These are phyloP conservation scores for Tachystola acroxantha DNA, from an alignment of 2,888 invertebrate species.

Conservation along the genomic window DNA sequence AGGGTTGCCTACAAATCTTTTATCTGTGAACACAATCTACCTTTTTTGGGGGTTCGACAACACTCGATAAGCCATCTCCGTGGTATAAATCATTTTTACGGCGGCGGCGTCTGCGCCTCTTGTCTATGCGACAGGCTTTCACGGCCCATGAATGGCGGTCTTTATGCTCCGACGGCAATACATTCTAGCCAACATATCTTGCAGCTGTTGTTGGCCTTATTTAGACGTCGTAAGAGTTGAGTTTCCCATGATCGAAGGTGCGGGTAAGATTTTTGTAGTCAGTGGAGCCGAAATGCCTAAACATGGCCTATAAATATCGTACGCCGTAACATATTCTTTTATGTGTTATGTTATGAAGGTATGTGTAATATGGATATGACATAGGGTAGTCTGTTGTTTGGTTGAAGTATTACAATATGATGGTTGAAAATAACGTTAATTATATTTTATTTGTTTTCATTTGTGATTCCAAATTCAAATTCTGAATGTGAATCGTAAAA, in stretches of 20 bases:
- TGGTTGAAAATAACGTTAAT: too few species aligned
- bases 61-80: constrained; percentile 57
- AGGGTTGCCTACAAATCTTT: constrained; percentile 17
- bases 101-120: constrained; percentile 41
- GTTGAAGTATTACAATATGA: too few species aligned
- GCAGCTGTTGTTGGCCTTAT: constrained; percentile 16
- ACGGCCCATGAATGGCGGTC: constrained; percentile 57
- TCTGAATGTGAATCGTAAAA: too few species aligned
- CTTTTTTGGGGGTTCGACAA: constrained; percentile 51
- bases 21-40: constrained; percentile 50
- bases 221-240: constrained; percentile 19
- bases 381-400: background rate
- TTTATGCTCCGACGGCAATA: constrained; percentile 55
- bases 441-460: too few species aligned
- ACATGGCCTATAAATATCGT: constrained; percentile 62
- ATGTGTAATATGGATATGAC: background rate
- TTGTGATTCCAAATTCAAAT: too few species aligned
- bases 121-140: constrained; percentile 66
- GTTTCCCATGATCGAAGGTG: constrained; percentile 18
- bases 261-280: constrained; percentile 23
- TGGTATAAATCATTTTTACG: constrained; percentile 72
- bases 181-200: constrained; percentile 22
- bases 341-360: background rate
- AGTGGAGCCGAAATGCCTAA: constrained; percentile 54
- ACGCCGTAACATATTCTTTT: constrained; percentile 22